Evolutionary conservation across 2,797 vertebrate genomes (phyloP), one percentile per base, ranked within the genome.

Genomic region (Peromyscus aztecus): DNA sequence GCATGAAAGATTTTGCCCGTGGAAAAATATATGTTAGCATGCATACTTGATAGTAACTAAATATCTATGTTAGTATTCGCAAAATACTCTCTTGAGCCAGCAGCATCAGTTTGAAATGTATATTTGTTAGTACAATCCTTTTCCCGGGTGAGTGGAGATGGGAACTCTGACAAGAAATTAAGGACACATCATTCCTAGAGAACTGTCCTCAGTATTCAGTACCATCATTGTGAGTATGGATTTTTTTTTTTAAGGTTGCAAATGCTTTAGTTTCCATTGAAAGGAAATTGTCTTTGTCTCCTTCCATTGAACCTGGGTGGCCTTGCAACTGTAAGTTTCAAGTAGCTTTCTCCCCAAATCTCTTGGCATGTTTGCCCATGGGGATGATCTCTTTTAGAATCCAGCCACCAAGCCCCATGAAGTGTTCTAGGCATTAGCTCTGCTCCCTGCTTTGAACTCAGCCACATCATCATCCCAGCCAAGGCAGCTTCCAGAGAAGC

Each of bases 341-440:
- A 34, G 3, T 19, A n/a, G 49, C 43, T 84, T 43, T 86, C 65
- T 40, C 14, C 57, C 34, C 73, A 29, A 12, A 14, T 89, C 1
- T 65, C 19, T 37, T 37, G 23, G 19, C 19, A 34, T 9, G 27
- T 2, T n/a, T 69, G 43, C 27, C 43, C 34, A 34, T 52, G 16
- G 8, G 12, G 8, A 19, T 37, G 8, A 27, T 69, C 4, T 69
- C 11, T 49, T 67, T 85, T 40, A 77, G 52, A 94, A 83, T 76
- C 4, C 4, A 27, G 4, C 23, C 4, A 3, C 19, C 0, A 0
- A 12, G 2, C 23, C 55, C 1, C 0, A 0, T 3, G 4, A 12
- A 23, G 10, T 31, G 12, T 24, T 40, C 59, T 34, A 40, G 40
- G 19, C 2, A 9, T 21, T 4, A 52, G 23, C 4, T 31, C 23